Evolutionary conservation across 2,113 vertebrate genomes (phyloP).

Genomic region (Pipra filicauda): DNA sequence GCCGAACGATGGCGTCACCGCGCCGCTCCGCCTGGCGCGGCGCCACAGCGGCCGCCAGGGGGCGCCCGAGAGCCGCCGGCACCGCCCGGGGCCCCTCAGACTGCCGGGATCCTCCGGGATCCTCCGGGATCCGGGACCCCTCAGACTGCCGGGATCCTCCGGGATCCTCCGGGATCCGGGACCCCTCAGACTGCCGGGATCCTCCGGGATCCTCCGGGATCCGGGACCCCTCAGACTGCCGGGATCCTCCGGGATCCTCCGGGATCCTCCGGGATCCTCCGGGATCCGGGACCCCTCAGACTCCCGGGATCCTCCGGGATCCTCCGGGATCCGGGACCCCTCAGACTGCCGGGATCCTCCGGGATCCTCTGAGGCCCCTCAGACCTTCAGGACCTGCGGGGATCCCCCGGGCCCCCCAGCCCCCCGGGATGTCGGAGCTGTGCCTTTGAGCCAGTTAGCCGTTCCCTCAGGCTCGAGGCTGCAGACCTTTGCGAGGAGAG

Average conservation of each 20-base stretch:
- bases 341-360: background rate
- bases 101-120: rapidly evolving
- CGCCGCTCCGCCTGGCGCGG: background rate
- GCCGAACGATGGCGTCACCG: background rate
- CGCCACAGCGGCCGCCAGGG: background rate
- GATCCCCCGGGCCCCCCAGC: rapidly evolving
- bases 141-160: background rate
- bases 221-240: background rate
- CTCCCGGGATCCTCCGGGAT: rapidly evolving
- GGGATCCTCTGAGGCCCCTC: background rate
- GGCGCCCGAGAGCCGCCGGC: background rate
- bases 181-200: background rate
- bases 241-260: no score
- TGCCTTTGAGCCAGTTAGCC: background rate
- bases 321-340: no score
- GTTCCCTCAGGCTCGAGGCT: rapidly evolving
- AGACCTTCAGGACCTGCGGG: background rate
- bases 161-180: background rate
- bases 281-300: background rate
- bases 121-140: no score
- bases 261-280: no score
- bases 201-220: no score
- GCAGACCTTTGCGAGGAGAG: rapidly evolving
- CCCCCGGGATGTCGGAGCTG: rapidly evolving
- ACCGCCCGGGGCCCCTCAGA: background rate